Evolutionary conservation across 2,113 vertebrate genomes (phyloP).

Genomic region (Platanista minor): DNA sequence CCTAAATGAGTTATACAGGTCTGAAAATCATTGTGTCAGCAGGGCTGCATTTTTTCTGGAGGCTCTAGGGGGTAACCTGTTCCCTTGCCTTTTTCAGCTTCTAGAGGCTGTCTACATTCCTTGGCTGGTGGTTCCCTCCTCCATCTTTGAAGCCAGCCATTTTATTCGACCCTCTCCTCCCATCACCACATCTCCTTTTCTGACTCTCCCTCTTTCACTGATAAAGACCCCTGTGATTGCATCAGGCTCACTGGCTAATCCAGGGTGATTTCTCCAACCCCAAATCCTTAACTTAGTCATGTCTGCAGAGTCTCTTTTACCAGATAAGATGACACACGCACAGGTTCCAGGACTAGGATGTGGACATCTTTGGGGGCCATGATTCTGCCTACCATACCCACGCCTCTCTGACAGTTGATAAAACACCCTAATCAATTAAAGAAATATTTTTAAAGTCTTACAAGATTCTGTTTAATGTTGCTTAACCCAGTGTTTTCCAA

Average conservation of each 20-base stretch:
- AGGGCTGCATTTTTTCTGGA: neutral
- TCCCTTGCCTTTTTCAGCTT: neutral
- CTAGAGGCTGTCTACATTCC: neutral
- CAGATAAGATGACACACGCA: neutral
- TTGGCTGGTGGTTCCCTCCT: neutral
- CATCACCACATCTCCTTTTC: neutral
- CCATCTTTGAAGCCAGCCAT: neutral
- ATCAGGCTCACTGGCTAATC: neutral
- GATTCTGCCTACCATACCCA: neutral
- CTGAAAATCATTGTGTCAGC: neutral
- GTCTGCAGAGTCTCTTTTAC: neutral
- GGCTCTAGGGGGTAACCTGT: no score
- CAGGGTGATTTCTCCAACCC: neutral
- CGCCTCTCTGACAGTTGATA: neutral
- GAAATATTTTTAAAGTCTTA: neutral
- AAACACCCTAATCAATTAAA: neutral
- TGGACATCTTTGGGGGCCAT: neutral
- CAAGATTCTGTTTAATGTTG: neutral
- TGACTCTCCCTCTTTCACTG: neutral
- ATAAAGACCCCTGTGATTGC: neutral
- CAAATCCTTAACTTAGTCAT: neutral
- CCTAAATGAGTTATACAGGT: neutral
- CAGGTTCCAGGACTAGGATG: neutral
- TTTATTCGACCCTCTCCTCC: neutral
- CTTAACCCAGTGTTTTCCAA: neutral